Evolutionary conservation across 1,140 invertebrate genomes (phyloP), one percentile per base, ranked within the genome.

Genomic region (Drosophila mojavensis): DNA sequence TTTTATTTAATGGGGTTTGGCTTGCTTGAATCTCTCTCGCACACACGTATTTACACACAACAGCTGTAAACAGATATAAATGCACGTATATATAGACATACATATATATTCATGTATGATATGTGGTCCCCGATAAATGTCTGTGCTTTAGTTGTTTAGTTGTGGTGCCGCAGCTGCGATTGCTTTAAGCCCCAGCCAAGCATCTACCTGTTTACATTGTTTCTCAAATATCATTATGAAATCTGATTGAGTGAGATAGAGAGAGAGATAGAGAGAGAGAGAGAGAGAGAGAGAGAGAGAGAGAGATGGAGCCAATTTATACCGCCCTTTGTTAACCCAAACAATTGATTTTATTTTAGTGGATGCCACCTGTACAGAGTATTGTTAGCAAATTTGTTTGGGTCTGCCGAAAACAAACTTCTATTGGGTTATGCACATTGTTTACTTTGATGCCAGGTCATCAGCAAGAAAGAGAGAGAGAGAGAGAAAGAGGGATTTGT

Each of bases 1-100:
- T 68, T 78, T 71, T 58, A 82, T 78, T 75, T 75, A 82, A 82
- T 82, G 47, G 65, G 10, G 61, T 65, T 62, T 53, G 41, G 54
- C 48, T 69, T 68, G 71, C 50, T 54, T 62, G 59, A 75, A 61
- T 70, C 64, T 50, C 67, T 45, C 13, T 56, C 28, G 48, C 67
- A 69, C 67, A 69, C 59, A 66, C 61, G 59, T 70, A 75, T 66
- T 67, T 65, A 30, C 80, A 82, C 79, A 59, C 67, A 65, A 43
- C 33, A 48, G 56, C 51, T 63, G 72, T 60, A 66, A 68, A 41
- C 64, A 55, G 30, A 73, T 50, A 24, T 47, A 10, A 3, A 28
- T 6, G 39, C 0, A 15, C 4, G 5, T n/a, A 28, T 4, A 6
- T 24, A 24, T 24, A 24, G 1, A 5, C 15, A 0, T 5, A n/a